These are phyloP conservation scores for Calameuta pallipes DNA, from an alignment of 2,888 invertebrate genomes.

Conservation along the genomic window DNA sequence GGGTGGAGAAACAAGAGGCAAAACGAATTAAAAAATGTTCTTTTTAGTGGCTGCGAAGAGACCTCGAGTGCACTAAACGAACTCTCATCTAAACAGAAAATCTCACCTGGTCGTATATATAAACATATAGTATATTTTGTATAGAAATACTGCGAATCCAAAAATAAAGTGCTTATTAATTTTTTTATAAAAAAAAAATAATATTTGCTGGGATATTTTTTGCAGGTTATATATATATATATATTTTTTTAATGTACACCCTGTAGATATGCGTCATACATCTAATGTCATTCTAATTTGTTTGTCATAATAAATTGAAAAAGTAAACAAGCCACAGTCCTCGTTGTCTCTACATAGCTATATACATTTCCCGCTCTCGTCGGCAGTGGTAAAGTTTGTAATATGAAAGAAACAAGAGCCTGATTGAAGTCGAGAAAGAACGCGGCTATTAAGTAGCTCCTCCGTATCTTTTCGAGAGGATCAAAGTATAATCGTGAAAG, in stretches of 20 bases:
- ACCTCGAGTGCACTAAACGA: background rate
- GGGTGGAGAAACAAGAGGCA: background rate
- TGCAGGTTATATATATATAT: background rate
- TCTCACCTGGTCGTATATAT: background rate
- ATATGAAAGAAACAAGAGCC: background rate
- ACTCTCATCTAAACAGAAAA: background rate
- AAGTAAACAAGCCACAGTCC: background rate
- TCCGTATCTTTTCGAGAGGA: background rate
- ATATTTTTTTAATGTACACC: background rate
- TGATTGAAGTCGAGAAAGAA: background rate
- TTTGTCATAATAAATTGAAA: background rate
- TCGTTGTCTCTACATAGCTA: background rate
- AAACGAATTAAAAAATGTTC: background rate
- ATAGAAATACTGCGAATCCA: background rate
- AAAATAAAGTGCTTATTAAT: too few relatives aligned
- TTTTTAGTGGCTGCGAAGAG: background rate
- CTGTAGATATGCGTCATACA: background rate
- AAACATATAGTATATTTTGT: constrained; percentile 5
- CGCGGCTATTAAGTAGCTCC: background rate
- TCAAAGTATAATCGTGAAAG: background rate
- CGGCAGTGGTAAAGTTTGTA: background rate
- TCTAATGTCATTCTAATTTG: background rate
- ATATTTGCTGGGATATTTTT: too few relatives aligned
- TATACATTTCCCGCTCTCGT: background rate
- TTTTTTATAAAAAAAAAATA: too few relatives aligned